Conservation (phyloP, 37 sponge, comb jelly and placozoan genomes). For the Theonella swinhoei region DNA sequence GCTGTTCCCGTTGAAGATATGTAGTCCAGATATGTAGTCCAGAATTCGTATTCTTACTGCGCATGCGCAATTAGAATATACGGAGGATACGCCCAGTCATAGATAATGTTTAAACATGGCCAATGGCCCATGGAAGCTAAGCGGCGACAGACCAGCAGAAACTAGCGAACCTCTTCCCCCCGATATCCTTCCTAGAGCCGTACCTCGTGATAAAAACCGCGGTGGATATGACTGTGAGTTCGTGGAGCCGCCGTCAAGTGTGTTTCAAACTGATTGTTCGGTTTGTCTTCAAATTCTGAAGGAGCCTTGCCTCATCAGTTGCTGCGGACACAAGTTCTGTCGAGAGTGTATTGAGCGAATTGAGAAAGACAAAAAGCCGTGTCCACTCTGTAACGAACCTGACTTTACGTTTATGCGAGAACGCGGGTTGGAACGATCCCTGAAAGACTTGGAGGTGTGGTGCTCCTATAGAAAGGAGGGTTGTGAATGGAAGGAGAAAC, state of each 20-base stretch:
- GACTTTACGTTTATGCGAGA: constrained; percentile 5
- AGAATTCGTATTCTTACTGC: not conserved
- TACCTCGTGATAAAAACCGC: too few species aligned
- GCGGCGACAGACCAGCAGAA: too few species aligned
- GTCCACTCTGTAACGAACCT: constrained; percentile 28
- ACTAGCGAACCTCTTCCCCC: too few species aligned
- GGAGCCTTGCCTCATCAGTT: not conserved
- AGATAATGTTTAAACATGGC: too few species aligned
- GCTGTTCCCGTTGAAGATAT: constrained; percentile 87
- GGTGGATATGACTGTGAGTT: constrained; percentile 13
- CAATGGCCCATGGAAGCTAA: not conserved
- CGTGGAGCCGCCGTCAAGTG: not conserved
- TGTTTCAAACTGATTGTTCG: not conserved
- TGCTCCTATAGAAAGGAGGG: constrained; percentile 20
- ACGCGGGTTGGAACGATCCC: not conserved
- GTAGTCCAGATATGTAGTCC: constrained; percentile 58
- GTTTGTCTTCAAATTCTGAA: constrained; percentile 5
- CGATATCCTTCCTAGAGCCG: too few species aligned
- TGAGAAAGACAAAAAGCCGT: constrained; percentile 9
- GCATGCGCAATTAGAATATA: too few species aligned
- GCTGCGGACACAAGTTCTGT: not conserved
- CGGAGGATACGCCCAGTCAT: too few species aligned
- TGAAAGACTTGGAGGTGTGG: constrained; percentile 9
- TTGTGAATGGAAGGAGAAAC: constrained; percentile 42
- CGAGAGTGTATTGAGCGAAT: not conserved